phyloP scores from a whole-genome alignment of 2,113 vertebrate genomes.

The Caloenas nicobarica region DNA sequence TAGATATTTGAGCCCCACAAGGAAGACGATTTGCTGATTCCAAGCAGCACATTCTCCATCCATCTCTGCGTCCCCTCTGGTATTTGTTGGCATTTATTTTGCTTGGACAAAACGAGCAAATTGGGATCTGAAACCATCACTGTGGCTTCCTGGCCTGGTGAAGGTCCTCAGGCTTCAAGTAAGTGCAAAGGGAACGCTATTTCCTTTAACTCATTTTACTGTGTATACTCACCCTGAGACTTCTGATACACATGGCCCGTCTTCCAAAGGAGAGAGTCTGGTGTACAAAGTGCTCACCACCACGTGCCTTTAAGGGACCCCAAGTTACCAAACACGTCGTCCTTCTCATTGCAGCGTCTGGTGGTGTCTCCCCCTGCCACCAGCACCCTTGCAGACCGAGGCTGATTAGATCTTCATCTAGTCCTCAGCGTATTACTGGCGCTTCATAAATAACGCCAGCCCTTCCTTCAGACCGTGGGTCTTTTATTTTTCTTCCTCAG shows the following conservation, averaged over 20 bases:
- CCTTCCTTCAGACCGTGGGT: background rate
- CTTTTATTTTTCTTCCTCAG: background rate
- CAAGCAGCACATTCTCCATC: fast-evolving
- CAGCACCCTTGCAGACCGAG: background rate
- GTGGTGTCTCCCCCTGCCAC: background rate
- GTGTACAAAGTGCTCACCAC: fast-evolving
- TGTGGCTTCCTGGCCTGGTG: background rate
- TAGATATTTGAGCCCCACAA: fast-evolving
- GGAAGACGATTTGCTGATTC: background rate
- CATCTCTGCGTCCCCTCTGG: background rate
- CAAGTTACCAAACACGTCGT: fast-evolving
- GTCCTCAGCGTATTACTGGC: background rate
- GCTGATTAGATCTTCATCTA: background rate
- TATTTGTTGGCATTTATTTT: background rate
- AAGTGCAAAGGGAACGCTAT: background rate
- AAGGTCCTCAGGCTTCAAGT: background rate
- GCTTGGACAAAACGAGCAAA: background rate
- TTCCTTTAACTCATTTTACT: background rate
- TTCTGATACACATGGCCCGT: fast-evolving
- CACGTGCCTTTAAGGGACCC: background rate
- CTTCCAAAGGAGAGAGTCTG: background rate
- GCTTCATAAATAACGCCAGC: background rate
- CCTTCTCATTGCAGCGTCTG: fast-evolving
- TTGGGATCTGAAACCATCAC: background rate
- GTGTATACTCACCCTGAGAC: background rate